A percentile compares a stretch with the other conserved stretches of the same genome.
Evolutionary conservation across 2,113 vertebrate species (phyloP).

Genomic region (Cyanocitta stelleri): DNA sequence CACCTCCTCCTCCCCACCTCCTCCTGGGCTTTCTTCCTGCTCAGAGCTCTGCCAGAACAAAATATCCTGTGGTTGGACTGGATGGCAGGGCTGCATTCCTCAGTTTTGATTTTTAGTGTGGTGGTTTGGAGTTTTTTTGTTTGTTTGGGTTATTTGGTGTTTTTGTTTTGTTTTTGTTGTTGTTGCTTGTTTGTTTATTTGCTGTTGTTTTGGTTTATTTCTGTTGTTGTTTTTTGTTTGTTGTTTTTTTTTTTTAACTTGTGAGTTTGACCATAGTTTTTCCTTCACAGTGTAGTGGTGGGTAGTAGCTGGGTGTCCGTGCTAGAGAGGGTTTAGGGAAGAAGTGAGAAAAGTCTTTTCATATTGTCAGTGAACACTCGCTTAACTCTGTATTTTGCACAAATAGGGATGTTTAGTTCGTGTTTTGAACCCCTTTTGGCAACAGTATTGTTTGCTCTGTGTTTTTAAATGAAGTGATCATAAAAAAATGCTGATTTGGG

Average conservation of each 20-base stretch:
- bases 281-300: not conserved
- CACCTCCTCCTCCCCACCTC: not conserved
- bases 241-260: not conserved
- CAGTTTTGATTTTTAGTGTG: not conserved
- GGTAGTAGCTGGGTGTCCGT: not conserved
- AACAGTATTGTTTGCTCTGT: accelerated
- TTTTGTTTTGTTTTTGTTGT: not conserved
- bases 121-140: not conserved
- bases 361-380: accelerated
- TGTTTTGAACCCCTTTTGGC: not conserved
- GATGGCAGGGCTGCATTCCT: slow-evolving; percentile 2
- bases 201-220: not conserved
- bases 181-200: not conserved
- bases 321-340: not conserved
- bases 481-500: not conserved
- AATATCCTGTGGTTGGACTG: not conserved
- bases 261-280: not conserved
- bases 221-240: not conserved
- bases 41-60: not conserved
- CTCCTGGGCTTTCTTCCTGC: not conserved
- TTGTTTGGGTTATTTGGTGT: not conserved
- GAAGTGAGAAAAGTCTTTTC: not conserved
- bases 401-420: not conserved
- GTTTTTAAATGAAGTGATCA: not conserved
- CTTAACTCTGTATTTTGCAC: not conserved